Conservation (phyloP, 2,797 vertebrate genomes). For the Furcifer pardalis region DNA sequence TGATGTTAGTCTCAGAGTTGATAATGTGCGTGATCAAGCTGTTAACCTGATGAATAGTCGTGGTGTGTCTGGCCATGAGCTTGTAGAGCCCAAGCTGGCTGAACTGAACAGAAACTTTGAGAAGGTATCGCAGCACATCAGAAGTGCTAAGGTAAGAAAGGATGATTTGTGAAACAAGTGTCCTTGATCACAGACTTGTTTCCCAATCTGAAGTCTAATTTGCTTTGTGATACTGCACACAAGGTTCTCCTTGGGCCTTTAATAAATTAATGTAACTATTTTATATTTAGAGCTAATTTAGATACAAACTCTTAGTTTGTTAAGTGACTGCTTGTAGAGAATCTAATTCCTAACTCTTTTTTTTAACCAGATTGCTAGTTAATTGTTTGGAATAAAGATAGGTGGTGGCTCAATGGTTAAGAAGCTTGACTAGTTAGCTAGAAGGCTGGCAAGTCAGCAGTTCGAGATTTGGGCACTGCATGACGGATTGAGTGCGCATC, state of each 20-base stretch:
- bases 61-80: constrained; percentile 84
- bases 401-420: too few species aligned
- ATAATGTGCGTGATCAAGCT: constrained; percentile 90
- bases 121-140: constrained; percentile 95
- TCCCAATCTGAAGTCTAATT: not conserved
- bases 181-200: not conserved
- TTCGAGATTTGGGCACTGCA: too few species aligned
- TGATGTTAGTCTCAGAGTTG: constrained; percentile 86
- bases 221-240: too few species aligned
- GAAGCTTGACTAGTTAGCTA: too few species aligned
- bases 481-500: too few species aligned
- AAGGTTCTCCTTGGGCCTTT: not conserved
- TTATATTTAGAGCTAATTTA: not conserved
- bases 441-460: too few species aligned
- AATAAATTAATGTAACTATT: not conserved
- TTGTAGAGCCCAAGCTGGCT: constrained; percentile 92
- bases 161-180: fast-evolving
- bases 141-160: constrained; percentile 84
- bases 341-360: constrained; percentile 1
- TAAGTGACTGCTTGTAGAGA: constrained; percentile 3
- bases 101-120: constrained; percentile 95
- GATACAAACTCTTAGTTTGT: not conserved
- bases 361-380: not conserved
- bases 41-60: constrained; percentile 89
- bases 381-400: too few species aligned